Conservation (phyloP, 2,888 invertebrate genomes). For the Chelonus formosanus region DNA sequence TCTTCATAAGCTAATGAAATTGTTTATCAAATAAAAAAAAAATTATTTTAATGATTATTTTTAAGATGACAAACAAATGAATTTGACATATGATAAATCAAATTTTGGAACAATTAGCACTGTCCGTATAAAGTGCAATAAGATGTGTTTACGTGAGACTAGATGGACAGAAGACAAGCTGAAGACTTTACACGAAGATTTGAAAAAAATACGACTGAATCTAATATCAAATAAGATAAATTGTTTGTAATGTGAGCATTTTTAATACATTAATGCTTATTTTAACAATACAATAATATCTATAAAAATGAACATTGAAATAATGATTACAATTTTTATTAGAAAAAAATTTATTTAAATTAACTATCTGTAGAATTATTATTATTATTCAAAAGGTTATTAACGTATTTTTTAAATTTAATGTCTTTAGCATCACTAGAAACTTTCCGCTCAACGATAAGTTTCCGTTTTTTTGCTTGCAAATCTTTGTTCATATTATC, state of each 20-base stretch:
- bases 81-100: too few species aligned
- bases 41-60: too few species aligned
- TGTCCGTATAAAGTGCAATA: too few species aligned
- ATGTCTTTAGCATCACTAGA: slow-evolving; percentile 57
- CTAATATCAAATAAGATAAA: slow-evolving; percentile 20
- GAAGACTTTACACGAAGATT: slow-evolving; percentile 69
- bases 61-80: too few species aligned
- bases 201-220: slow-evolving; percentile 65
- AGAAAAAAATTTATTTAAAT: too few species aligned
- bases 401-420: slow-evolving; percentile 56
- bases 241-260: slow-evolving; percentile 45
- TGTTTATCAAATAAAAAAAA: too few species aligned
- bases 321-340: too few species aligned
- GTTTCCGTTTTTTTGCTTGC: slow-evolving; percentile 60
- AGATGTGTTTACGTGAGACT: slow-evolving; percentile 69
- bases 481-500: slow-evolving; percentile 52
- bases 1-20: neutral
- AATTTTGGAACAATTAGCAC: too few species aligned
- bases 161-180: slow-evolving; percentile 74
- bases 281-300: neutral
- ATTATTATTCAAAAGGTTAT: slow-evolving; percentile 38
- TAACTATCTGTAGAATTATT: too few species aligned
- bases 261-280: slow-evolving; percentile 3
- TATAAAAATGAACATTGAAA: neutral
- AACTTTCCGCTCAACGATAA: slow-evolving; percentile 60